Conservation (phyloP, 1,140 invertebrate genomes). For the Microplitis mediator region DNA sequence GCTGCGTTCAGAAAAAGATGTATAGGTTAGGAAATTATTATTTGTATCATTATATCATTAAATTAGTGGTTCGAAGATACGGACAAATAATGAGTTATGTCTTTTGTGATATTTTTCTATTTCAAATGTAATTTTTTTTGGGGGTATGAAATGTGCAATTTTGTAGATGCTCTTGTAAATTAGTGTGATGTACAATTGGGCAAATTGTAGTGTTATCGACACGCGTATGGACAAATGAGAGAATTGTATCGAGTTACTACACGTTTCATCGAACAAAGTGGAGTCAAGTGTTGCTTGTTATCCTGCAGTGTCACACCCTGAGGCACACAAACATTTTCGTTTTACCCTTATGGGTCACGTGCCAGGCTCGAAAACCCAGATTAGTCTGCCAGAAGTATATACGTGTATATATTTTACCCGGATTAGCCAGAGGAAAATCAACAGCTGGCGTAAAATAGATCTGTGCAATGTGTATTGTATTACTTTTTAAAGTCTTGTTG, state of each 20-base stretch:
- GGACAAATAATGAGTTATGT: no score
- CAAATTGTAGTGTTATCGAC: not conserved
- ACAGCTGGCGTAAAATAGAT: conserved; percentile 5
- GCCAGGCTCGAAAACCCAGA: conserved; percentile 38
- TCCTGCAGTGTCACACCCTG: conserved; percentile 42
- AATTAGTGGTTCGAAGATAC: no score
- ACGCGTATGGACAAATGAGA: conserved; percentile 2
- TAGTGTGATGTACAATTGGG: not conserved
- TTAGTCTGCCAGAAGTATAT: conserved; percentile 30
- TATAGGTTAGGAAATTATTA: no score
- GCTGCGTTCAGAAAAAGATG: no score
- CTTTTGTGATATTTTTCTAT: not conserved
- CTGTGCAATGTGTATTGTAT: no score
- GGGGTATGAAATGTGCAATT: not conserved
- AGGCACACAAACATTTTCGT: conserved; percentile 32
- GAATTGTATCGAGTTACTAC: conserved; percentile 13
- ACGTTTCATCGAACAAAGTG: conserved; percentile 38
- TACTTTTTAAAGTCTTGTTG: no score
- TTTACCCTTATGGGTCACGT: conserved; percentile 35
- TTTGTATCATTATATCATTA: no score
- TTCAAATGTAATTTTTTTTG: not conserved
- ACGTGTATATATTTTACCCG: not conserved
- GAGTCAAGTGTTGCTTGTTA: conserved; percentile 55
- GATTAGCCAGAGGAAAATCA: conserved; percentile 12
- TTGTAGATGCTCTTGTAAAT: not conserved